A percentile compares a stretch with the other conserved stretches of the same genome.
These are phyloP conservation scores for Onychomys torridus DNA, from an alignment of 2,797 vertebrate species.

Conservation along the genomic window DNA sequence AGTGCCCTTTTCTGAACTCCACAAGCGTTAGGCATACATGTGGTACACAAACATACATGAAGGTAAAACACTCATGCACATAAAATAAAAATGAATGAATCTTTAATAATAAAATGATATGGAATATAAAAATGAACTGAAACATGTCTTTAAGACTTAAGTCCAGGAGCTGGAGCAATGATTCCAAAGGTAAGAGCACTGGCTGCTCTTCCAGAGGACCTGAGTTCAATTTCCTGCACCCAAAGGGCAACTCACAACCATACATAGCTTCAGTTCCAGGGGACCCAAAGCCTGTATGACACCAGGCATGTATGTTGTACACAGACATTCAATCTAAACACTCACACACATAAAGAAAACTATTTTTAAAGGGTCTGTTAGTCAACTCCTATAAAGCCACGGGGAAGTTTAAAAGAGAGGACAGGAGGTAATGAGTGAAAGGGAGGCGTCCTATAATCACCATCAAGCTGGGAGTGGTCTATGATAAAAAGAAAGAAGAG, in stretches of 20 bases:
- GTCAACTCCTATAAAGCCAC: neutral
- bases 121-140: neutral
- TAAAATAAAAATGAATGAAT: neutral
- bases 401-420: neutral
- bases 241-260: neutral
- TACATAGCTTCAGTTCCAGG: neutral
- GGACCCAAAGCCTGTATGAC: neutral
- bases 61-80: neutral
- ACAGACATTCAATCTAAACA: neutral
- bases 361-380: neutral
- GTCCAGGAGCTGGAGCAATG: neutral
- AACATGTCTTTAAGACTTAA: neutral
- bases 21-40: neutral
- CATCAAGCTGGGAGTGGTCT: neutral
- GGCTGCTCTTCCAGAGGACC: neutral
- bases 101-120: neutral
- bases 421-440: neutral
- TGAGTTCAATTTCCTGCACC: neutral
- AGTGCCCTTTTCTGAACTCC: neutral
- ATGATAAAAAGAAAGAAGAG: neutral
- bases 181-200: neutral
- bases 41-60: neutral
- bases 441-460: neutral
- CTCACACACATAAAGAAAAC: neutral
- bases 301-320: neutral